Evolutionary conservation across 2,888 invertebrate genomes (phyloP).

Genomic region (Eupithecia exiguata): DNA sequence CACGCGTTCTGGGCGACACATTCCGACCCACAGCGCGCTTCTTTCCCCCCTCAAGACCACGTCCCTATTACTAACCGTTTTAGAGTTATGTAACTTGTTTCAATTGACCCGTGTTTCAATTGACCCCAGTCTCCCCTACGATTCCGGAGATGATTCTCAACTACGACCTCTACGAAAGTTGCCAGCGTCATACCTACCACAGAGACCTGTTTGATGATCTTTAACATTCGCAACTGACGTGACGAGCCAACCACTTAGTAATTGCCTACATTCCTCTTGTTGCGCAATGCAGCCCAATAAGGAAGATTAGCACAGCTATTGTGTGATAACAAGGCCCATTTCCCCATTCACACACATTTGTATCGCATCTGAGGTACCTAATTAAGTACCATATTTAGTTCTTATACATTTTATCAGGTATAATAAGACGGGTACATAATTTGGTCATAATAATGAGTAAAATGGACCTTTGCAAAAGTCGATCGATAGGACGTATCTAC

Average conservation of each 20-base stretch:
- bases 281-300: constrained; percentile 14
- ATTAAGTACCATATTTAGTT: neutral
- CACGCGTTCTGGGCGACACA: too few species aligned
- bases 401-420: neutral
- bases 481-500: too few species aligned
- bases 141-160: constrained; percentile 57
- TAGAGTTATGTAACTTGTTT: too few species aligned
- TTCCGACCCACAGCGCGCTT: too few species aligned
- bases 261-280: constrained; percentile 26
- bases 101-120: too few species aligned
- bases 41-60: too few species aligned
- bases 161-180: constrained; percentile 64
- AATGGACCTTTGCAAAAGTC: too few species aligned
- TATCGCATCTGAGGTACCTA: neutral
- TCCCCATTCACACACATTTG: constrained; percentile 2
- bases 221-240: constrained; percentile 36
- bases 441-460: neutral
- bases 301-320: constrained; percentile 5
- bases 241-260: constrained; percentile 21
- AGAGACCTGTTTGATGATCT: constrained; percentile 35
- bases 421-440: neutral
- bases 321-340: constrained; percentile 6
- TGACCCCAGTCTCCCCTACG: too few species aligned
- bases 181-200: constrained; percentile 36
- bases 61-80: too few species aligned